Base-by-base conservation (phyloP, 1,140 invertebrate species). In the Cecropterus lyciades region DNA sequence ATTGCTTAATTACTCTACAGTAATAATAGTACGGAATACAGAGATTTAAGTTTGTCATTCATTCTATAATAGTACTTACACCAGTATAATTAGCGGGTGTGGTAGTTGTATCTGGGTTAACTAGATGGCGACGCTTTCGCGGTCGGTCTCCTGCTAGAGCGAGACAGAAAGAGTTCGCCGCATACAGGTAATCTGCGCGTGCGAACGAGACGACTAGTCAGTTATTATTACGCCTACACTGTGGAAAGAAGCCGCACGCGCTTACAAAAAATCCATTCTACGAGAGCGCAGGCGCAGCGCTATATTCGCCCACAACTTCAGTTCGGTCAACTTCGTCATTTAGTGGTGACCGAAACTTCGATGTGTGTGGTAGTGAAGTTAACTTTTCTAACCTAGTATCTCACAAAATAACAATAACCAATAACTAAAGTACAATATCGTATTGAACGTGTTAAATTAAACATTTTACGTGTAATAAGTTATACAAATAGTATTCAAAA, bases 401-500 rank as follows among this genome's bases (percentile, higher is more conserved):
- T 90, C 88, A 90, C 87, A 86, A 87, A 86, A 86, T 87, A 85
- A 89, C 84, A 88, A 79, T 90, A 85, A 85, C 80, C 76, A 81
- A 85, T 87, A 86, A 90, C 85, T 87, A 86, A 92, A 88, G 84
- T 90, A 92, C 82, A 85, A 85, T 87, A 74, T 79, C 77, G 67
- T 75, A 80, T 82, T 70, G 60, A 89, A 80, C 85, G 86, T 91
- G 87, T 84, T 83, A 68, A 72, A 73, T 80, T 68, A 84, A 79
- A 85, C 80, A 78, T 86, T 85, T 85, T 80, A 82, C 87, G 91
- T 92, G 89, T 80, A 78, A 72, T 73, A 77, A 87, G 86, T 91
- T 93, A 73, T 89, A 73, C 77, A 88, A 91, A 85, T 85, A 85
- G 77, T 88, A 91, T 80, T 91, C 93, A 93, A 93, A 93, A 95